Evolutionary conservation across 2,797 vertebrate genomes (phyloP), one percentile per base, ranked within the genome.

Genomic region (Lithobates pipiens): DNA sequence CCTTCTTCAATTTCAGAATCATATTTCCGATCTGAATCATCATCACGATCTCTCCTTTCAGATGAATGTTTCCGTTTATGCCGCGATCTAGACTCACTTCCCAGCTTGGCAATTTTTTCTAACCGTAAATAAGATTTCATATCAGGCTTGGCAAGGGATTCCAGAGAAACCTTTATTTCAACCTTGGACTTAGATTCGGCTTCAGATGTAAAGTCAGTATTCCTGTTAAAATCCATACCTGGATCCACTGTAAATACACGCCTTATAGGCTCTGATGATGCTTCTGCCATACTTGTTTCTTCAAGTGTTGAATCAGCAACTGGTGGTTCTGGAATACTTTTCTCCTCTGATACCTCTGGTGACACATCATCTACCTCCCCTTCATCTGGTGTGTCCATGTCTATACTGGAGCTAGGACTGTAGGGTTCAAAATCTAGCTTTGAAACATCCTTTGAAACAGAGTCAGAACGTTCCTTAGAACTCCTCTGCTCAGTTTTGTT

Each of bases 1-100:
- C 97, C 97, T 80, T 99, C 97, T 90, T 99, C 97, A 2, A 98
- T 97, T 90, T 98, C 97, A 0, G 93, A 92, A 36, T 95, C 94
- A 0, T 95, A 87, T 36, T 87, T 87, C 2, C 63, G 46, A 75
- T 87, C 86, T 57, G 86, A 87, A 18, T 87, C 86, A 0, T 87
- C 81, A 5, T 73, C 86, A 1, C 5, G 70, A 23, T 86, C 85
- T 46, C 78, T 83, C 50, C 82, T 79, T 79, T 87, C 86, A 10
- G 81, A 87, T 11, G 86, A 83, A 69, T 83, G 86, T 61, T 44
- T 87, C 18, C 76, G 69, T 63, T 84, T 87, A 42, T 87, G 76
- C 9, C 81, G 42, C 3, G 77, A 70, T 85, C 88, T 44, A 69
- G 89, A 70, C 85, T 89, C 6, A 9, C 72, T 70, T 0, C 63